Conservation (phyloP, 1,140 invertebrate species). For the Apis laboriosa region DNA sequence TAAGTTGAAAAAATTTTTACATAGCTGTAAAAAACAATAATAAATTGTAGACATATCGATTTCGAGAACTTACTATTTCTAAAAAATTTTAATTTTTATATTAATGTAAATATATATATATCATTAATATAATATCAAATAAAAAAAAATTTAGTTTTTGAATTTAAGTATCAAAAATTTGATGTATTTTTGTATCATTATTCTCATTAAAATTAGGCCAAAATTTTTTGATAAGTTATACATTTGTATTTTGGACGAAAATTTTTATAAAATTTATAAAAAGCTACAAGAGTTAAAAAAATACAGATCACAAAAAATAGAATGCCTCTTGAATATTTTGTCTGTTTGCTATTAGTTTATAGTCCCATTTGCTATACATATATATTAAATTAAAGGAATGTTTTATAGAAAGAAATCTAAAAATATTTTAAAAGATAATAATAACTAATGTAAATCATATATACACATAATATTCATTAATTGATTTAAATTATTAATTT, state of each 20-base stretch:
- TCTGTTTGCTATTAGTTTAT: slow-evolving; percentile 58
- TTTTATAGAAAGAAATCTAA: slow-evolving; percentile 15
- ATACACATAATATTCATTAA: background rate
- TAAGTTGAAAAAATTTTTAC: background rate
- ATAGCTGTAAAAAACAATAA: slow-evolving; percentile 1
- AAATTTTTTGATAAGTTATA: slow-evolving; percentile 39
- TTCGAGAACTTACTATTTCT: no score
- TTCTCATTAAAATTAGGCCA: slow-evolving; percentile 42
- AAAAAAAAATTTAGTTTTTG: background rate
- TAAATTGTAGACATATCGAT: slow-evolving; percentile 19
- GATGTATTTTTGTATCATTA: slow-evolving; percentile 13
- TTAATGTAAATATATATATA: background rate
- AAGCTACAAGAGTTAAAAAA: slow-evolving; percentile 76
- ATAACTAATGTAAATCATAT: slow-evolving; percentile 25
- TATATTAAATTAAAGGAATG: slow-evolving; percentile 24
- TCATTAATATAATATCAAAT: background rate
- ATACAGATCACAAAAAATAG: slow-evolving; percentile 78
- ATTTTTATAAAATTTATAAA: slow-evolving; percentile 71
- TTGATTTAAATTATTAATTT: background rate
- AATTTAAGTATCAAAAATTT: slow-evolving; percentile 22
- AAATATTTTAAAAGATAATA: slow-evolving; percentile 10
- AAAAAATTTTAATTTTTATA: background rate
- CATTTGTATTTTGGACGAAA: slow-evolving; percentile 56
- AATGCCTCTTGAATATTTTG: slow-evolving; percentile 73
- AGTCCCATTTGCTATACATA: slow-evolving; percentile 61